Base-by-base conservation (phyloP, 23 tunicate species). In the Trididemnum clinides region DNA sequence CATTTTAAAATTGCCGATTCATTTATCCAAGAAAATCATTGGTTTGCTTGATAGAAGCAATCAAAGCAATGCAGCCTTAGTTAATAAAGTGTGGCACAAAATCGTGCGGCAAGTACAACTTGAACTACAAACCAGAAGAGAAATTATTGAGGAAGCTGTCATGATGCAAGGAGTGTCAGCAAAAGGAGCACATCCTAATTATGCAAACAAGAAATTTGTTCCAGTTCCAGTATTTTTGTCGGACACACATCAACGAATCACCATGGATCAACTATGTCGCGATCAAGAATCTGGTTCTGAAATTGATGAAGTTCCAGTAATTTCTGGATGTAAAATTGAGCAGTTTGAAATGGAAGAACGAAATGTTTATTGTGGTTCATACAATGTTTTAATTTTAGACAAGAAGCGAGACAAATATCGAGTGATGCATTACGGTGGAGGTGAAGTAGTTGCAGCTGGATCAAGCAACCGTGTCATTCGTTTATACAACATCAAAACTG, bases 321-420 rank as follows among this genome's bases (percentile, higher is more conserved):
- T 73, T 5, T 29, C 80, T 2, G 80, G 80, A 2, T 5, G 37
- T 6, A 73, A 54, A 7, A 78, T 51, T 54, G 65, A 65, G 4
- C 83, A 78, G 28, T 78, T 26, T 78, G 66, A 78, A 50, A 51
- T 64, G 75, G 95, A 90, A 72, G 95, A 90, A 80, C 79, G 90
- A 72, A 85, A 90, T 71, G 66, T 90, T 1, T 90, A 72, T 58
- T 90, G 90, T 51, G 89, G 95, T 28, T 72, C 95, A 7, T 90
- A 90, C 77, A 90, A 90, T 80, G 84, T 90, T 19, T 83, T 90
- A 1, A 87, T 90, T 3, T 84, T 90, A 26, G 89, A 85, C 64
- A 82, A 90, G 39, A 62, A 66, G 83, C 73, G 15, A 72, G 92
- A 73, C 34, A 51, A 29, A 29, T 31, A 50, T 25, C 50, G 87